Percentiles rank a stretch among this genome's conserved stretches.
Conservation (phyloP, 2,888 invertebrate species). For the Eupsilia transversa region DNA sequence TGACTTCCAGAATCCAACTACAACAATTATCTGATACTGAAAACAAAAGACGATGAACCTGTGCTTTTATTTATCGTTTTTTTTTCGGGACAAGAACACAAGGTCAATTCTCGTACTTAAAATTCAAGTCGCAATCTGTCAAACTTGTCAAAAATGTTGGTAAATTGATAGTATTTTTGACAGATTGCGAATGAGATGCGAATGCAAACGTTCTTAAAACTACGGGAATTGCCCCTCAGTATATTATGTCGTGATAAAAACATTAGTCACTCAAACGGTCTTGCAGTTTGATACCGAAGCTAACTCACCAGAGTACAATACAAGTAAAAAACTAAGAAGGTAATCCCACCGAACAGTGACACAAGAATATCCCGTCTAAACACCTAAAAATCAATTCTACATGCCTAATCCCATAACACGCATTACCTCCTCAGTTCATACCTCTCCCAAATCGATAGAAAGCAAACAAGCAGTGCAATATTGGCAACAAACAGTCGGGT, state of each 20-base stretch:
- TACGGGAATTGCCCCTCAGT: no score
- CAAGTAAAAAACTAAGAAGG: neutral
- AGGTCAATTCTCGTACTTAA: no score
- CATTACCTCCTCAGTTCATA: conserved; percentile 24
- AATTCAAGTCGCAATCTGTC: no score
- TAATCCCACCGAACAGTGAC: neutral
- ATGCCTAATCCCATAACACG: conserved; percentile 35
- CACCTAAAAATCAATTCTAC: conserved; percentile 9
- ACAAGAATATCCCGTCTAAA: neutral
- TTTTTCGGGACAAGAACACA: neutral
- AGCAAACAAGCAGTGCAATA: conserved; percentile 74
- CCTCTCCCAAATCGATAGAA: conserved; percentile 57
- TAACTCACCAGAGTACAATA: neutral
- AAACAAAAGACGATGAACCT: neutral
- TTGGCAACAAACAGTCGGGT: conserved; percentile 78
- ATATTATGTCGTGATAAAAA: neutral
- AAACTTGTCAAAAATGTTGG: no score
- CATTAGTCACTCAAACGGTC: neutral
- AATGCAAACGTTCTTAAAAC: no score
- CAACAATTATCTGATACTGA: neutral
- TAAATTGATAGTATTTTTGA: no score
- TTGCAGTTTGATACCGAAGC: neutral
- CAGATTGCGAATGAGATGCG: no score
- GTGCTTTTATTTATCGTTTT: neutral
- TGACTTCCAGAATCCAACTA: neutral